Conservation (phyloP, 1,140 invertebrate species). For the Lycorma delicatula region DNA sequence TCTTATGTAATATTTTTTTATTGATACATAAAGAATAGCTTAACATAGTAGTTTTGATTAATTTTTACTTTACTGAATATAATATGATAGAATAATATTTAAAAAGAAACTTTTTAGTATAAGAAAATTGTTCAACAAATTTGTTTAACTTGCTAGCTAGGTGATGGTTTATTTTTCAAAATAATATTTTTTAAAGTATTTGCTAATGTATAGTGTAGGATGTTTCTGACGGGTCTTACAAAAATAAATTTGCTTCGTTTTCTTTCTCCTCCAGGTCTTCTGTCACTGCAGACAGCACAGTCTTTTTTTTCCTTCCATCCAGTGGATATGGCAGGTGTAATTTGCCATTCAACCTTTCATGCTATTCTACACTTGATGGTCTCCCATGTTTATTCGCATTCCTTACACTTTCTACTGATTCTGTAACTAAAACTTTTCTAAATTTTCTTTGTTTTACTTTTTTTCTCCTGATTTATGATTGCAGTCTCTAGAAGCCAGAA, state of each 20-base stretch:
- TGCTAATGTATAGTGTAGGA: no score
- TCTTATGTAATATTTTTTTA: no score
- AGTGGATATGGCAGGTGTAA: background rate
- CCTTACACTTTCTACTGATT: slow-evolving; percentile 1
- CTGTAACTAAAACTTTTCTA: background rate
- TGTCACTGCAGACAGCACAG: slow-evolving; percentile 5
- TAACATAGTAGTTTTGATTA: no score
- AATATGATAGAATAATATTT: no score
- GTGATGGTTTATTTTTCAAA: no score
- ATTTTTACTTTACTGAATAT: no score
- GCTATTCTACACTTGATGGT: background rate
- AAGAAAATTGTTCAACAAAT: no score
- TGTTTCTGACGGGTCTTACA: slow-evolving; percentile 8
- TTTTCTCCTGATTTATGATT: background rate
- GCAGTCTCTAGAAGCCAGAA: slow-evolving; percentile 9
- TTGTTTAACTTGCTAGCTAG: no score
- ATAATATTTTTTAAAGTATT: no score
- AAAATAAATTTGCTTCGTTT: background rate
- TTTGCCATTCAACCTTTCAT: background rate
- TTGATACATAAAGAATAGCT: no score
- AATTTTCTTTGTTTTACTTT: slow-evolving; percentile 5
- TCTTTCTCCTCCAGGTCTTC: slow-evolving; percentile 1
- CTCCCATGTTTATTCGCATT: slow-evolving; percentile 6
- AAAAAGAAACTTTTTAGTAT: no score
- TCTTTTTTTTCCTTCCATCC: background rate